These are phyloP conservation scores for Drosophila melanica DNA, from an alignment of 1,140 invertebrate genomes.

Conservation along the genomic window DNA sequence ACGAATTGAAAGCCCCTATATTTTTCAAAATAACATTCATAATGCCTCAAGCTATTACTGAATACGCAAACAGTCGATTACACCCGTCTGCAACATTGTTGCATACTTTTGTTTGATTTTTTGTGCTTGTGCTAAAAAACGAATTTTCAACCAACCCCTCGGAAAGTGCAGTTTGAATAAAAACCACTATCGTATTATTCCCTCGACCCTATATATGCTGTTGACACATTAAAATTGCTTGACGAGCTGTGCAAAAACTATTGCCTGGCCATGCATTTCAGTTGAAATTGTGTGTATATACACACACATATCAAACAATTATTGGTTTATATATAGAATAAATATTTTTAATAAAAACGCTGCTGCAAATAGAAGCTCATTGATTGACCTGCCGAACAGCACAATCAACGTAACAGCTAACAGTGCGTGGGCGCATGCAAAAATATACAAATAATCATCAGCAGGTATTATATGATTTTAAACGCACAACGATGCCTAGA, in stretches of 20 bases:
- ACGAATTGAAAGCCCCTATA: no score
- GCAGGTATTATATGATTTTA: no score
- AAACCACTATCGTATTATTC: conserved; percentile 4
- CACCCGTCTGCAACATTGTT: no score
- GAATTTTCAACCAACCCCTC: not conserved
- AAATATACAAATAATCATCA: conserved; percentile 20
- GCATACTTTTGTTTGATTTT: not conserved
- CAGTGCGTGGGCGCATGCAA: conserved; percentile 8
- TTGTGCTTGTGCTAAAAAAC: no score
- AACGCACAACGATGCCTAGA: not conserved
- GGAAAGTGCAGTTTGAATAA: not conserved
- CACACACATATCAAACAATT: conserved; percentile 4
- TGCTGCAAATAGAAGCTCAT: conserved; percentile 26
- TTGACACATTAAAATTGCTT: conserved; percentile 39
- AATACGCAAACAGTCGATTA: no score
- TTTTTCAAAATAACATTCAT: no score
- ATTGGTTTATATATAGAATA: conserved; percentile 2
- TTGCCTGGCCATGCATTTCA: not conserved
- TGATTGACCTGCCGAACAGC: conserved; percentile 29
- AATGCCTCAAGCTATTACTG: no score
- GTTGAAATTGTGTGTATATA: no score
- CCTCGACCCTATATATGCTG: not conserved
- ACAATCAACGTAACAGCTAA: conserved; percentile 31
- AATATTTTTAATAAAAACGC: conserved; percentile 18
- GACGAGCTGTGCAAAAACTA: conserved; percentile 16